phyloP scores from a whole-genome alignment of 2,113 vertebrate genomes.

The Sitta europaea region DNA sequence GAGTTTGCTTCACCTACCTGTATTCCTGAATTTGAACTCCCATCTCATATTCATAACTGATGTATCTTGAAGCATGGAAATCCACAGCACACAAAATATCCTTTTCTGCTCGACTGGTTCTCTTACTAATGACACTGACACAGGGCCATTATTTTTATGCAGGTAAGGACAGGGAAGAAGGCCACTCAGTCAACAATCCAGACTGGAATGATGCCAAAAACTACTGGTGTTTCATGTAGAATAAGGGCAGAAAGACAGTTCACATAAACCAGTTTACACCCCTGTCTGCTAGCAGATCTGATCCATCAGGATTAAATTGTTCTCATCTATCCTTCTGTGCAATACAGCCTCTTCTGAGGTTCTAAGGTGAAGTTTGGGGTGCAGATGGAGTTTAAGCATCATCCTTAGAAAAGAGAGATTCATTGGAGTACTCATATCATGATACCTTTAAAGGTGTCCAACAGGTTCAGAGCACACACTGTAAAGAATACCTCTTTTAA shows the following conservation, averaged over 20 bases:
- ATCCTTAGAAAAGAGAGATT: not conserved
- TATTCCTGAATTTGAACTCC: not conserved
- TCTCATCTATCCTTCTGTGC: not conserved
- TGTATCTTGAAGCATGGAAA: not conserved
- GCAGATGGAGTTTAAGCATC: not conserved
- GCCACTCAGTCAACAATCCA: not conserved
- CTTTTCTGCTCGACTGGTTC: not conserved
- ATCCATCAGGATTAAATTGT: not conserved
- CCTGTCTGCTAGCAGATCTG: not conserved
- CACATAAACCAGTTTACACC: not conserved
- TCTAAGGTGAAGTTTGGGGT: not conserved
- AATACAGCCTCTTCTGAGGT: not conserved
- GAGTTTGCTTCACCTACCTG: not conserved
- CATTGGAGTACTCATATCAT: not conserved
- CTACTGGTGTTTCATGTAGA: not conserved
- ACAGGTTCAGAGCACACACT: not conserved
- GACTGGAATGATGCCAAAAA: not conserved
- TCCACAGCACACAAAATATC: not conserved
- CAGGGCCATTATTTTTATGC: not conserved
- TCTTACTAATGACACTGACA: not conserved
- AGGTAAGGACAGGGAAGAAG: not conserved
- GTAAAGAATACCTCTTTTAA: not conserved
- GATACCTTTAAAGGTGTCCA: not conserved
- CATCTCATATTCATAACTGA: not conserved
- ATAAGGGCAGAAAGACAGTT: not conserved